Base-by-base conservation (phyloP, 2,888 invertebrate species). In the Julus scandinavius region DNA sequence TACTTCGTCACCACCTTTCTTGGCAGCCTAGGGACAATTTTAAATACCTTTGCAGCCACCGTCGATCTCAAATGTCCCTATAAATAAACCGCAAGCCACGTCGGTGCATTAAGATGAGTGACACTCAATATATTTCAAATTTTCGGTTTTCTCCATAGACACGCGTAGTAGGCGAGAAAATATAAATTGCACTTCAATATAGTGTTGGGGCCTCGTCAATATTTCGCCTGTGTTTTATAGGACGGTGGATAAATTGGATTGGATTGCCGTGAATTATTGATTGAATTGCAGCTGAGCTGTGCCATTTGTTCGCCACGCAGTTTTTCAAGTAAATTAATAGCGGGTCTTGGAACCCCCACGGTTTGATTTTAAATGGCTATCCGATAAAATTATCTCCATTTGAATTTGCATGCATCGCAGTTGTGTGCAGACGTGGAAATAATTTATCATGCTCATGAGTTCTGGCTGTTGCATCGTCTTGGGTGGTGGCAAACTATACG, bases 311-410 rank as follows among this genome's bases (percentile, higher is more conserved):
- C 58, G 7, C 58, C n/a, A n/a, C n/a, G 58, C 58, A 58, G n/a
- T 58, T 58, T 58, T 58, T 58, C n/a, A 58, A 58, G n/a, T n/a
- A 58, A 58, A 58, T 58, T 58, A 58, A 58, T 58, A 58, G n/a
- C 2, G n/a, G n/a, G 5, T 58, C n/a, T 17, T 17, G n/a, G n/a
- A 58, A n/a, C 58, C 58, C 17, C n/a, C 5, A 15, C 15, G 54
- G 17, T 58, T 3, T n/a, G n/a, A n/a, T 58, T 58, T 58, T 17
- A 72, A 72, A 29, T 72, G 72, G 20, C 9, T 63, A 20, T 15
- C n/a, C 20, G 63, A 63, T 58, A 17, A 15, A 58, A 58, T 15
- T 58, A 15, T 58, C 15, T 58, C 58, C 58, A 58, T 58, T 58
- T 58, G 58, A 58, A 58, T 58, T 11, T 58, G 11, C 11, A 13